Percentiles rank a stretch among this genome's conserved stretches.
Evolutionary conservation across 2,113 vertebrate genomes (phyloP).

Genomic region (Bombycilla garrulus): DNA sequence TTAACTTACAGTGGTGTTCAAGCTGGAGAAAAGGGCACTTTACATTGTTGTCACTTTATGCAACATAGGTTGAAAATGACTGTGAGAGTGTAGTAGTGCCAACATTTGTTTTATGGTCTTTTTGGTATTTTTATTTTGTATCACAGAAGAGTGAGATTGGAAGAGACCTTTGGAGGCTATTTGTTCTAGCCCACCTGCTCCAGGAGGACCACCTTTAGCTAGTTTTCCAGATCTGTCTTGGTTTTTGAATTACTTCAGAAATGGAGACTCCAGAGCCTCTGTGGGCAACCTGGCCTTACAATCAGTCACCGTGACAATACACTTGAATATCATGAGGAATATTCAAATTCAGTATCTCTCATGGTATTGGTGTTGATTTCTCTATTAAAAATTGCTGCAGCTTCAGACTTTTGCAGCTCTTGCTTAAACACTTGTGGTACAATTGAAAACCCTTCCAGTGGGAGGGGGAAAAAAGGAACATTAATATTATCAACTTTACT

Average conservation of each 20-base stretch:
- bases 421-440: background rate
- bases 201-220: background rate
- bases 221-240: background rate
- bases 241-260: background rate
- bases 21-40: background rate
- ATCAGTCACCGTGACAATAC: background rate
- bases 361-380: background rate
- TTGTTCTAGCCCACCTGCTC: background rate
- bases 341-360: background rate
- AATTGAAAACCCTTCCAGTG: background rate
- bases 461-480: background rate
- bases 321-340: background rate
- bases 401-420: background rate
- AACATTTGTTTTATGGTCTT: background rate
- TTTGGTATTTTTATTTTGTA: background rate
- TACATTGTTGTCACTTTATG: background rate
- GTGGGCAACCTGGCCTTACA: background rate
- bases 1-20: background rate
- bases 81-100: background rate
- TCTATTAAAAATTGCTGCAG: background rate
- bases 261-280: background rate
- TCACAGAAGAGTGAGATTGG: background rate
- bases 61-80: background rate
- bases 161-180: background rate
- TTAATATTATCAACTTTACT: background rate